These are phyloP conservation scores for Ivindomyrus marchei DNA, from an alignment of 2,113 vertebrate genomes.

Conservation along the genomic window DNA sequence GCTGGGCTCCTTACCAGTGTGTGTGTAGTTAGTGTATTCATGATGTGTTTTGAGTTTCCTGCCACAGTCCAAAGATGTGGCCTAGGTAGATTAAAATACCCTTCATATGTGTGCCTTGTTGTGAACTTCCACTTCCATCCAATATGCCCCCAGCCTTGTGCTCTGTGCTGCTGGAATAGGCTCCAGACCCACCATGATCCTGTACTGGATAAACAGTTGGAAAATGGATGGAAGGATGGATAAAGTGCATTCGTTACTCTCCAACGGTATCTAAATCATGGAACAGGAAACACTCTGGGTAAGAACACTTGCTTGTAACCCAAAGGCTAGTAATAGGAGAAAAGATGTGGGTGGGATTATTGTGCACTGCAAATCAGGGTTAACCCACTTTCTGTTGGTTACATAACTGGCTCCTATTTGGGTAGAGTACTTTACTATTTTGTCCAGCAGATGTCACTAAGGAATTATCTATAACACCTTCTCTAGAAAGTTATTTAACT, in stretches of 20 bases:
- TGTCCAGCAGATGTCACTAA: slow-evolving; percentile 11
- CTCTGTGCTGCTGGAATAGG: neutral
- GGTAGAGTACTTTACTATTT: neutral
- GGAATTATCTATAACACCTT: neutral
- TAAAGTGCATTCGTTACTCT: neutral
- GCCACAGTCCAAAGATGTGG: neutral
- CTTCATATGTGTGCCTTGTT: neutral
- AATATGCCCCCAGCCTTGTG: neutral
- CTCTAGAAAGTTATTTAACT: neutral
- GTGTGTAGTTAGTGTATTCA: neutral
- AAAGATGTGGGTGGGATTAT: neutral
- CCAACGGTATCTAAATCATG: neutral
- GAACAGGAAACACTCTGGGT: neutral
- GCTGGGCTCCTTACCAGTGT: neutral
- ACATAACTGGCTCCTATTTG: neutral
- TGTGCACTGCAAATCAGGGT: neutral
- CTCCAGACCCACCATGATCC: neutral
- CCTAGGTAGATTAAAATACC: neutral
- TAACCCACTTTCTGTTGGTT: neutral
- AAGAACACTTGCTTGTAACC: neutral
- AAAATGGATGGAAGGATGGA: neutral
- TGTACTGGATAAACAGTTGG: neutral
- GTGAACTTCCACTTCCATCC: neutral
- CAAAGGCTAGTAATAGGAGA: neutral
- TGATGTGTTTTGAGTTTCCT: neutral